Base-by-base conservation (phyloP, 2,113 vertebrate genomes). In the Asarcornis scutulata region DNA sequence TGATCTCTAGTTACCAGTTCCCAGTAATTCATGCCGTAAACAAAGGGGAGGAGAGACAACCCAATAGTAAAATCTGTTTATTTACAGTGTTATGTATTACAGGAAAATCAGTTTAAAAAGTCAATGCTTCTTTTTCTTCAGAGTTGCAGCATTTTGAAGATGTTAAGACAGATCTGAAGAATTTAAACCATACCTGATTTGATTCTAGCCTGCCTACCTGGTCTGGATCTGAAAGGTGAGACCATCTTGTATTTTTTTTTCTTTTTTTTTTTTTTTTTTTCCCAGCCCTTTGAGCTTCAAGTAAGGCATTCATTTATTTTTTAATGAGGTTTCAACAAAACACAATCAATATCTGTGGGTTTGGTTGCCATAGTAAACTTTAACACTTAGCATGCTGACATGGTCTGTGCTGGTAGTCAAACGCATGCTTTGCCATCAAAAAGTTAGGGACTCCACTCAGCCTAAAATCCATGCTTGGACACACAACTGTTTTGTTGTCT, bases 61-160 rank as follows among this genome's bases (percentile, higher is more conserved):
- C 27, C 76, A 62, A 93, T 91, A 96, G 83, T 95, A 97, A 95
- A 97, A 96, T 59, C 53, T 78, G 11, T 97, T 97, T 97, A 97
- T 97, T 93, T 95, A 97, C 81, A 97, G 53, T 89, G 92, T 88
- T 96, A 96, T 0, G 13, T 90, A 34, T 95, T 96, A 96, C 93
- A 97, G 93, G 89, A 97, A 97, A 95, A 96, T 96, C 67, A 74
- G 72, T 96, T 97, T 84, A 76, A 97, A 96, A 97, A 97, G 73
- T 96, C 83, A 87, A 78, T 2, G 52, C 74, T 93, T 52, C 74
- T 91, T 53, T 92, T 92, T 89, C 93, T 90, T 97, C 76, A 68
- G 87, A 97, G 84, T 72, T 95, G 56, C 15, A 87, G 84, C 88
- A 86, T 95, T 94, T 92, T 89, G 75, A 93, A 88, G 69, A 79